A percentile compares a stretch with the other conserved stretches of the same genome.
phyloP scores from a whole-genome alignment of 2,888 invertebrate genomes.

The Linnaemya tessellans region DNA sequence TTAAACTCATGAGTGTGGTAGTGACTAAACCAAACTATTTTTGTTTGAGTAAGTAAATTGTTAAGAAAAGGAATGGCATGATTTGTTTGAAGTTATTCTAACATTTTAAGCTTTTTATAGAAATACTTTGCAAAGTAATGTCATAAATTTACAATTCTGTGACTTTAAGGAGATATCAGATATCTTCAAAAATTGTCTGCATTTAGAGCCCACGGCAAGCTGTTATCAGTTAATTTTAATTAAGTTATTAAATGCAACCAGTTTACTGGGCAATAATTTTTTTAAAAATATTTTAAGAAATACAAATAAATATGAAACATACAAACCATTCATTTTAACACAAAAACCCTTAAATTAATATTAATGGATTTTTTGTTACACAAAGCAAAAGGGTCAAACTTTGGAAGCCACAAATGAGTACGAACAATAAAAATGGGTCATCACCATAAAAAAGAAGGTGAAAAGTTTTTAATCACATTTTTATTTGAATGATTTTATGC shows the following conservation, averaged over 20 bases:
- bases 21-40: not conserved
- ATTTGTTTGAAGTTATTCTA: not conserved
- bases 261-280: not conserved
- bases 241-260: not conserved
- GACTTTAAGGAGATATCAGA: too few relatives aligned
- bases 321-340: not conserved
- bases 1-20: slow-evolving; percentile 3
- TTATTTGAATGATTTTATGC: slow-evolving; percentile 5
- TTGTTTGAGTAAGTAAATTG: not conserved
- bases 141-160: too few relatives aligned
- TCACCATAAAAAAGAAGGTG: not conserved
- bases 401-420: slow-evolving; percentile 40
- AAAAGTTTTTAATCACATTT: slow-evolving; percentile 53
- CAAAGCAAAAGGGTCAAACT: slow-evolving; percentile 55
- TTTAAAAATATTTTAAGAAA: not conserved
- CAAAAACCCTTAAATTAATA: slow-evolving; percentile 29
- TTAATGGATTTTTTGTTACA: slow-evolving; percentile 47
- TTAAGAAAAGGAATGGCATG: not conserved
- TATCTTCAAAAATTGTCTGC: too few relatives aligned
- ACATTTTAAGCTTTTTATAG: too few relatives aligned
- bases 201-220: too few relatives aligned
- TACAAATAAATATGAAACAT: not conserved
- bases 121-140: too few relatives aligned
- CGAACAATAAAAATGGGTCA: slow-evolving; percentile 37
- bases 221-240: too few relatives aligned